These are phyloP conservation scores for Drosophila pseudoobscura DNA, from an alignment of 1,140 invertebrate species.

Conservation along the genomic window DNA sequence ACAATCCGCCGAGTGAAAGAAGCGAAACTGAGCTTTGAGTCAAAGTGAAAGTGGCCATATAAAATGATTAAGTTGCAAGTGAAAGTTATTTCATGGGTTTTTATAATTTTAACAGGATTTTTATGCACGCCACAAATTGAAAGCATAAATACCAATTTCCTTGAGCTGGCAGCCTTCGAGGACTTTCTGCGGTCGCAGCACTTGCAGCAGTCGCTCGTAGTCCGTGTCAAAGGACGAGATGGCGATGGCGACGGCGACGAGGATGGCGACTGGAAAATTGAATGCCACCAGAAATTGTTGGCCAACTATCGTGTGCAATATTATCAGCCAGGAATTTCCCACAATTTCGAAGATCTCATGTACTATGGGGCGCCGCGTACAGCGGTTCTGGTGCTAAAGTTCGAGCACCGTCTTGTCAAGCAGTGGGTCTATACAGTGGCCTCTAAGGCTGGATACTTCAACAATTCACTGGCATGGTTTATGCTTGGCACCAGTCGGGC, in stretches of 20 bases:
- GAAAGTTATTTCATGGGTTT: slow-evolving; percentile 79
- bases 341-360: slow-evolving; percentile 56
- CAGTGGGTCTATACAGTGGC: slow-evolving; percentile 30
- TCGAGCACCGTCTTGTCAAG: slow-evolving; percentile 24
- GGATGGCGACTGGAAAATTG: slow-evolving; percentile 20
- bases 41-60: slow-evolving; percentile 65
- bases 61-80: slow-evolving; percentile 77
- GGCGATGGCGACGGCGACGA: background rate
- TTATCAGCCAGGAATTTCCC: slow-evolving; percentile 39
- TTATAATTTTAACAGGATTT: slow-evolving; percentile 72
- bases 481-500: slow-evolving; percentile 33
- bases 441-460: slow-evolving; percentile 55
- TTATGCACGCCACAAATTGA: slow-evolving; percentile 70
- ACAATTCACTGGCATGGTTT: slow-evolving; percentile 66
- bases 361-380: slow-evolving; percentile 58
- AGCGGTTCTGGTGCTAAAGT: slow-evolving; percentile 47
- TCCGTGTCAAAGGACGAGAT: slow-evolving; percentile 7
- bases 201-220: slow-evolving; percentile 57
- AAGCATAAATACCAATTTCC: slow-evolving; percentile 79
- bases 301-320: slow-evolving; percentile 69
- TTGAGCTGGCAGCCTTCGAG: slow-evolving; percentile 65
- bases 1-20: slow-evolving; percentile 4
- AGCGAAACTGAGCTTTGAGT: background rate
- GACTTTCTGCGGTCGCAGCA: slow-evolving; percentile 61
- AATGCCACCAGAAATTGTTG: slow-evolving; percentile 55